Percentiles rank a stretch among this genome's conserved stretches.
phyloP scores from a whole-genome alignment of 2,113 vertebrate species.

The Petromus typicus region DNA sequence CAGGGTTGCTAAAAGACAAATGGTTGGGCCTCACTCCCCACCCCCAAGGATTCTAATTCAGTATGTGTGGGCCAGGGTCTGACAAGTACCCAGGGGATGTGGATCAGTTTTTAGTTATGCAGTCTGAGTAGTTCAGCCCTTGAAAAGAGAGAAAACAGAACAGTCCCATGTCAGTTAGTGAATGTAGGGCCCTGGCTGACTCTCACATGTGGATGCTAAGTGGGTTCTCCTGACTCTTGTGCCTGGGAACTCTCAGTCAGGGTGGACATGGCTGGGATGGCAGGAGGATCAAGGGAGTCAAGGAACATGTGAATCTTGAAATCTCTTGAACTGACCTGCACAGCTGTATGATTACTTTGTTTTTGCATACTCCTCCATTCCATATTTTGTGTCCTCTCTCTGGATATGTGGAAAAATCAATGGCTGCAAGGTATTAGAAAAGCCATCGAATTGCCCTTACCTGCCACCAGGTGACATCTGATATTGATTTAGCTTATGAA shows the following conservation, averaged over 20 bases:
- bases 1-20: not conserved
- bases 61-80: not conserved
- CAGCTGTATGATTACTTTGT: not conserved
- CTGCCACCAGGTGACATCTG: conserved; percentile 80
- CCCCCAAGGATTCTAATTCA: not conserved
- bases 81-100: not conserved
- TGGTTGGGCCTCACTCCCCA: not conserved
- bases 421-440: conserved; percentile 76
- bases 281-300: not conserved
- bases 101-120: not conserved
- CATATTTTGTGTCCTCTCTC: conserved; percentile 28
- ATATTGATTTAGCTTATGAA: conserved; percentile 82
- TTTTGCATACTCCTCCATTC: conserved; percentile 47
- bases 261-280: not conserved
- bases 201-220: not conserved
- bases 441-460: conserved; percentile 80
- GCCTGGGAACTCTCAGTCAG: not conserved
- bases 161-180: not conserved
- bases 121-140: not conserved
- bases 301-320: not conserved
- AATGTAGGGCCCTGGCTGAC: not conserved
- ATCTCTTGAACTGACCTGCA: not conserved
- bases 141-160: not conserved
- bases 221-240: not conserved
- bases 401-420: conserved; percentile 74